Base-by-base conservation (phyloP, 2,797 vertebrate genomes). In the Notolepis coatsorum region DNA sequence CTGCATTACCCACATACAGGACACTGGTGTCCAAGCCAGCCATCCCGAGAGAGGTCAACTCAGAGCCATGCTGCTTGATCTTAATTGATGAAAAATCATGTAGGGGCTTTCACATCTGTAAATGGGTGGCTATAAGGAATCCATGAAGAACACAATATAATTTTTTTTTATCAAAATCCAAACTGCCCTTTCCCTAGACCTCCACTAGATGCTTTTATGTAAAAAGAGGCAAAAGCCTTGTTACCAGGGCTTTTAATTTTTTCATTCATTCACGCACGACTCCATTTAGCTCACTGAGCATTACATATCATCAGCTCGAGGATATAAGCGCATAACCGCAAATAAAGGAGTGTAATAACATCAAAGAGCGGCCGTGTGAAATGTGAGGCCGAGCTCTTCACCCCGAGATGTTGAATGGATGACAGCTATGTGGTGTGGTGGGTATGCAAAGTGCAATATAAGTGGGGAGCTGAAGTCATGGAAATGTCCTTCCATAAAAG, bases 391-490 rank as follows among this genome's bases (percentile, higher is more conserved):
- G 25, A 67, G 79, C 68, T 77, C 75, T 85, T 88, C 79, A 84
- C 76, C 72, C 61, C 75, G 73, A 69, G 85, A 81, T 85, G 83
- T 77, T 88, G 78, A 88, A 85, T 82, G 82, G 77, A 75, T 77
- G 80, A 72, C 74, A 76, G 77, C 77, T 68, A 42, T 64, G 71
- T 66, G 65, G 73, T 35, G 45, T 66, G 77, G 77, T 81, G 81
- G 77, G 81, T 81, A 80, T 85, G 86, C 75, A 85, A 83, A 89
- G 79, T 84, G 75, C 75, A 84, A 84, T 86, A 73, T 80, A 82
- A 84, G 81, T 84, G 77, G 31, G 64, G 77, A 84, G 82, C 86
- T 89, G 86, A 90, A 91, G 89, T 90, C 86, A 90, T 90, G 89
- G 87, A 89, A 91, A 91, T 90, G 84, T 84, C 77, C 82, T 65